Conservation (phyloP, 2,113 vertebrate genomes). For the Gobius niger region DNA sequence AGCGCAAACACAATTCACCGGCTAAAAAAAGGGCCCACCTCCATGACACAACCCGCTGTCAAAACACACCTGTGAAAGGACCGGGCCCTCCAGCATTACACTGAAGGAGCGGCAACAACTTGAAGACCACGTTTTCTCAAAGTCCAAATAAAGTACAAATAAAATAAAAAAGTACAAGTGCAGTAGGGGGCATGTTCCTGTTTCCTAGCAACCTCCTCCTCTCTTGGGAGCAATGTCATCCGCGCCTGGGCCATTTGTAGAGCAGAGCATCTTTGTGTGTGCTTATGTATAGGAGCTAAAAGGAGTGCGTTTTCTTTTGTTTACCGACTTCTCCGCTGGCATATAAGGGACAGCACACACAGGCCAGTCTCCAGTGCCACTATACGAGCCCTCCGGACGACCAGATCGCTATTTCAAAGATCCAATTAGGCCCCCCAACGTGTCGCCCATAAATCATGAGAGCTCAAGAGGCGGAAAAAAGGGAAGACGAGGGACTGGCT, state of each 20-base stretch:
- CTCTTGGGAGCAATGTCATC: slow-evolving; percentile 18
- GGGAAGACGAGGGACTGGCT: slow-evolving; percentile 12
- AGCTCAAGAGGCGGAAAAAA: slow-evolving; percentile 24
- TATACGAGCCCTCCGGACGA: slow-evolving; percentile 47
- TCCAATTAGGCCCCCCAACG: slow-evolving; percentile 54
- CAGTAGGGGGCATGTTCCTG: slow-evolving; percentile 45
- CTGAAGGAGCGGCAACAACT: neutral
- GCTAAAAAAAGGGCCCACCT: neutral
- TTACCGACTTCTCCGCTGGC: slow-evolving; percentile 11
- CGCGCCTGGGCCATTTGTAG: slow-evolving; percentile 12
- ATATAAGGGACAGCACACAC: neutral
- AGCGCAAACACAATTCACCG: neutral
- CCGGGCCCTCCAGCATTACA: neutral
- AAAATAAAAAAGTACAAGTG: slow-evolving; percentile 19
- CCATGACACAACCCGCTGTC: neutral
- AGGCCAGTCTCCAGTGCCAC: neutral
- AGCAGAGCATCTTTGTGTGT: slow-evolving; percentile 15
- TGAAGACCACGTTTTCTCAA: neutral
- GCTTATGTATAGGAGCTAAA: slow-evolving; percentile 30
- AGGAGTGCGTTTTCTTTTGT: slow-evolving; percentile 29
- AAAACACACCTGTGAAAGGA: neutral
- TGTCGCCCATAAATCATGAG: slow-evolving; percentile 55
- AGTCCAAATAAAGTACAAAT: slow-evolving; percentile 33
- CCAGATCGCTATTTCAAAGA: slow-evolving; percentile 51
- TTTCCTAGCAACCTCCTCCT: slow-evolving; percentile 70